Conservation (phyloP, 2,888 invertebrate species). For the Lasioglossum villosulum region DNA sequence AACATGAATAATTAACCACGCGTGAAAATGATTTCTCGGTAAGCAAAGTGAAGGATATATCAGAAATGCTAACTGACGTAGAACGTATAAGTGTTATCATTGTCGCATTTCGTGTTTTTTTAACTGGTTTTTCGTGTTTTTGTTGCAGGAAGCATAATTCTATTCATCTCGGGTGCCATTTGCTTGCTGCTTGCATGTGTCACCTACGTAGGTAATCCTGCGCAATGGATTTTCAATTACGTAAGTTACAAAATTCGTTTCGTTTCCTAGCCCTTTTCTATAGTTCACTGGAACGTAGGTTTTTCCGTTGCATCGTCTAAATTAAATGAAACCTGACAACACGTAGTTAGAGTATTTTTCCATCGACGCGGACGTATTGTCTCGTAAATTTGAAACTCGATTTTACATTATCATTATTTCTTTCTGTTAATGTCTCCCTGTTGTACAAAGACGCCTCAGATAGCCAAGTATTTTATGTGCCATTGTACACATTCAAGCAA, state of each 20-base stretch:
- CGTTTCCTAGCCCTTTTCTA: not conserved
- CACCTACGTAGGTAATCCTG: conserved; percentile 80
- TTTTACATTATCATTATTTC: too few species aligned
- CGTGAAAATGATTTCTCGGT: not conserved
- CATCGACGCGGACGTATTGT: too few species aligned
- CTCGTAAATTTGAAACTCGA: too few species aligned
- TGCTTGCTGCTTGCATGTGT: conserved; percentile 79
- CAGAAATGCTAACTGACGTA: not conserved
- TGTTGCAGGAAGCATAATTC: conserved; percentile 82
- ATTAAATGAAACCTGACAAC: too few species aligned
- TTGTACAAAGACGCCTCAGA: not conserved
- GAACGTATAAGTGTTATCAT: too few species aligned
- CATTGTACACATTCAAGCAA: not conserved
- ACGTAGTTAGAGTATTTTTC: too few species aligned
- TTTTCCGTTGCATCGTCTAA: too few species aligned
- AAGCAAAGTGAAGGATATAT: not conserved
- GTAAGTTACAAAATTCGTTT: conserved; percentile 76
- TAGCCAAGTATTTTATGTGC: not conserved
- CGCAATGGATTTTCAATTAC: conserved; percentile 76
- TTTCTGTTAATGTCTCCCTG: too few species aligned
- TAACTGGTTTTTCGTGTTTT: not conserved
- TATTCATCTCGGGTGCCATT: conserved; percentile 80
- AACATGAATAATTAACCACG: not conserved
- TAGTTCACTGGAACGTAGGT: not conserved
- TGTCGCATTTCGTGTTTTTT: not conserved